Percentiles rank a stretch among this genome's conserved stretches.
Conservation (phyloP, 2,113 vertebrate genomes). For the Barbus barbus region DNA sequence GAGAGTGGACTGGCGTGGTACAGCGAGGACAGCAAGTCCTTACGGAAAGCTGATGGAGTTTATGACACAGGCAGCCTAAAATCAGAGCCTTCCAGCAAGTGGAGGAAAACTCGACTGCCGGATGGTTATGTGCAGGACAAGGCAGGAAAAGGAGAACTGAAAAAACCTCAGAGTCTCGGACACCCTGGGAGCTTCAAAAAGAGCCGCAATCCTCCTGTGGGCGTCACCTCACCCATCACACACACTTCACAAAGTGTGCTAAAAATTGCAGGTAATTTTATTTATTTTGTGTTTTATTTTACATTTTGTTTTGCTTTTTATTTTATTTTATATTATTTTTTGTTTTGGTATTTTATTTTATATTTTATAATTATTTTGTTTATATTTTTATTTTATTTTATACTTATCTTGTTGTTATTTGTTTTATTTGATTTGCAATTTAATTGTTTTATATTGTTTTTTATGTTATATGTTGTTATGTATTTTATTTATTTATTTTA, state of each 20-base stretch:
- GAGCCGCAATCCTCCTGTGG: slow-evolving; percentile 88
- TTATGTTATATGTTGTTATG: no score
- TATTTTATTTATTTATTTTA: background rate
- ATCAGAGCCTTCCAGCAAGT: slow-evolving; percentile 87
- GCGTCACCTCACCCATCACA: slow-evolving; percentile 94
- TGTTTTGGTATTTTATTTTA: no score
- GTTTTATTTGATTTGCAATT: no score
- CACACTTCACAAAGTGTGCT: slow-evolving; percentile 89
- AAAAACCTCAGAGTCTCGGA: slow-evolving; percentile 87
- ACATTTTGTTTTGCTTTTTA: no score
- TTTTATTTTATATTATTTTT: no score
- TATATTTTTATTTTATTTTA: no score
- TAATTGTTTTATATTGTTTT: no score
- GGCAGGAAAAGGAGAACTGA: slow-evolving; percentile 78
- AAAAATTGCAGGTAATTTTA: slow-evolving; percentile 88
- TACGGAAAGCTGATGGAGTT: slow-evolving; percentile 78
- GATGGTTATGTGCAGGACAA: slow-evolving; percentile 77
- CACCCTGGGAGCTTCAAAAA: slow-evolving; percentile 84
- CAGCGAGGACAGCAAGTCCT: slow-evolving; percentile 85
- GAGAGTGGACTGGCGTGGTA: slow-evolving; percentile 96
- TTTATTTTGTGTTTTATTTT: background rate
- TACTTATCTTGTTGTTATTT: no score
- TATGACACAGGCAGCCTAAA: slow-evolving; percentile 95
- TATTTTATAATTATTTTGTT: no score
- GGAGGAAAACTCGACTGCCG: slow-evolving; percentile 83